Evolutionary conservation across 2,113 vertebrate species (phyloP).

Genomic region (Labeo catla): DNA sequence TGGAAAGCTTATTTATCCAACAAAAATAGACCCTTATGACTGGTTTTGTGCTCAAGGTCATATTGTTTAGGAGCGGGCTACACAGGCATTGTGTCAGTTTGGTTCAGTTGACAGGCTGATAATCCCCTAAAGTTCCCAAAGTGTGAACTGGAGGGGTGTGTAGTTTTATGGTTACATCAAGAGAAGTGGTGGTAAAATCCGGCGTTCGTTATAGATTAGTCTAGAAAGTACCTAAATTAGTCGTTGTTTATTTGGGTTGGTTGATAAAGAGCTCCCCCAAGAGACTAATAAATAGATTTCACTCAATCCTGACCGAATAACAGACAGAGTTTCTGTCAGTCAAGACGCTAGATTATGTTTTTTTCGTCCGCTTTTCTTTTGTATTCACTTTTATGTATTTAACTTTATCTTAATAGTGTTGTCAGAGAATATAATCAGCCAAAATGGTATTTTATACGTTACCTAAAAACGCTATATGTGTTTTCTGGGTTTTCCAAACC

Average conservation of each 20-base stretch:
- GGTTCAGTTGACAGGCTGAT: background rate
- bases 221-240: slow-evolving; percentile 6
- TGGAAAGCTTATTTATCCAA: too few relatives aligned
- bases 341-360: background rate
- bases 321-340: too few relatives aligned
- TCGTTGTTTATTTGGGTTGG: background rate
- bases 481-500: background rate
- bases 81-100: background rate
- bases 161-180: slow-evolving; percentile 15
- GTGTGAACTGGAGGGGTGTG: background rate
- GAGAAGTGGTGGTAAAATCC: background rate
- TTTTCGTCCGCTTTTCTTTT: background rate
- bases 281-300: background rate
- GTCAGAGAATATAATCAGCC: background rate
- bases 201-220: background rate
- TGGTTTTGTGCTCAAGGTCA: too few relatives aligned
- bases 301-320: background rate
- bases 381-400: background rate
- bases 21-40: too few relatives aligned
- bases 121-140: slow-evolving; percentile 12
- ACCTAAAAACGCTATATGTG: background rate
- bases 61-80: background rate
- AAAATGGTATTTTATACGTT: background rate
- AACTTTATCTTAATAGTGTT: background rate
- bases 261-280: slow-evolving; percentile 10